Evolutionary conservation across 1,140 invertebrate species (phyloP), one percentile per base, ranked within the genome.

Genomic region (Thaumatotibia leucotreta): DNA sequence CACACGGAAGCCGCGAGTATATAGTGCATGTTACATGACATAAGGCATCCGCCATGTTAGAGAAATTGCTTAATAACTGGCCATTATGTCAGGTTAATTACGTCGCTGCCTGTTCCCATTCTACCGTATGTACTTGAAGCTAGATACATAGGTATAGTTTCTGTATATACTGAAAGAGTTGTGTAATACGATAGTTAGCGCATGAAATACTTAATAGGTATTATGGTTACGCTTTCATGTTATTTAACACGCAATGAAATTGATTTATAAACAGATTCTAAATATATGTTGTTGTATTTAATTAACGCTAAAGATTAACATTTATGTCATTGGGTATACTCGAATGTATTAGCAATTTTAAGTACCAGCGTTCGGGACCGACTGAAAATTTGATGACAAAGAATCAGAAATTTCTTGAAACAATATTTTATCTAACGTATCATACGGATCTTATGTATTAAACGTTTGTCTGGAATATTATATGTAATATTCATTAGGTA

Each of bases 51-150:
- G 76, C 70, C 80, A 80, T 79, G 75, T 83, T 82, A 61, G 69
- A 74, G 76, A 84, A 80, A 89, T 86, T 86, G 82, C 82, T 83
- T 86, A 86, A 88, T 89, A 86, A 84, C 84, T 78, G 75, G 61
- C 78, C 68, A 84, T 87, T 88, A 86, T 83, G 74, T 74, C 76
- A 80, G 75, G 77, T 84, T 85, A 88, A 88, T 89, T 86, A 88
- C 74, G 68, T 71, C 24, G 61, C 49, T 31, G 49, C 66, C 72
- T 69, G 73, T 79, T 79, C 72, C 68, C 76, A 79, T 74, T 78
- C 72, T 35, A 45, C 27, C 29, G 52, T 58, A 29, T 23, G 22
- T 27, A 27, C 22, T 9, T 22, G 45, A 17, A 23, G 6, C 9
- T 39, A 20, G 22, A n/a, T 45, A 24, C 31, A 49, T 49, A 32